A percentile compares a stretch with the other conserved stretches of the same genome.
These are phyloP conservation scores for Caracal caracal DNA, from an alignment of 2,113 vertebrate species.

Conservation along the genomic window DNA sequence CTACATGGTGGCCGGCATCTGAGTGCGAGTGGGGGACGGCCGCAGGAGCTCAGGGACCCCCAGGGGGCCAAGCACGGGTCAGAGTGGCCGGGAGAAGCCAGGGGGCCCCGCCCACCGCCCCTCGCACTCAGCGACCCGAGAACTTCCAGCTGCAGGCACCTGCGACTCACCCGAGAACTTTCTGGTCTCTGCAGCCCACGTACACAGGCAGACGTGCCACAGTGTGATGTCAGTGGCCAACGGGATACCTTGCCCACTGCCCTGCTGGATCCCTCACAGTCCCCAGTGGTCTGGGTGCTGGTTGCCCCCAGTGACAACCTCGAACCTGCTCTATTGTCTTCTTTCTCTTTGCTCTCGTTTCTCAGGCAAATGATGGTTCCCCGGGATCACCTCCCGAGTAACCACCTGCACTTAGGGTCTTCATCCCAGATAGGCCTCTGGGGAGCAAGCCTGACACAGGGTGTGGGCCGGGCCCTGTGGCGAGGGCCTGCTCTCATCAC, in stretches of 20 bases:
- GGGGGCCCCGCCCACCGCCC: fast-evolving
- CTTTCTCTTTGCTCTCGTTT: neutral
- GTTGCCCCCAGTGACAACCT: neutral
- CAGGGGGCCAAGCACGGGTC: fast-evolving
- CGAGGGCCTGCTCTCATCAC: neutral
- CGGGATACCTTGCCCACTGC: fast-evolving
- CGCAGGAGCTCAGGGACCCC: too few species aligned
- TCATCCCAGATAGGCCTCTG: neutral
- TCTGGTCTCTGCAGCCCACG: neutral
- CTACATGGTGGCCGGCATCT: neutral
- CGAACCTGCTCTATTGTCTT: neutral
- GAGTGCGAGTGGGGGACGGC: fast-evolving
- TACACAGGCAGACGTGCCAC: neutral
- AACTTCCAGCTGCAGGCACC: neutral
- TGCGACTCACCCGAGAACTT: neutral
- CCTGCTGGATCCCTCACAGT: fast-evolving
- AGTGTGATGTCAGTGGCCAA: neutral
- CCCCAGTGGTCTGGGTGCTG: neutral
- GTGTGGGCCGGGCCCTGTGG: neutral
- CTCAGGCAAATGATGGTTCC: neutral
- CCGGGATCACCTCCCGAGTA: neutral
- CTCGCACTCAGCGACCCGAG: fast-evolving
- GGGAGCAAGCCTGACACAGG: neutral
- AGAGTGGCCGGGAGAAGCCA: neutral
- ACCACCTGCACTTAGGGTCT: neutral